phyloP scores from a whole-genome alignment of 2,888 invertebrate genomes.

The Spodoptera picta region DNA sequence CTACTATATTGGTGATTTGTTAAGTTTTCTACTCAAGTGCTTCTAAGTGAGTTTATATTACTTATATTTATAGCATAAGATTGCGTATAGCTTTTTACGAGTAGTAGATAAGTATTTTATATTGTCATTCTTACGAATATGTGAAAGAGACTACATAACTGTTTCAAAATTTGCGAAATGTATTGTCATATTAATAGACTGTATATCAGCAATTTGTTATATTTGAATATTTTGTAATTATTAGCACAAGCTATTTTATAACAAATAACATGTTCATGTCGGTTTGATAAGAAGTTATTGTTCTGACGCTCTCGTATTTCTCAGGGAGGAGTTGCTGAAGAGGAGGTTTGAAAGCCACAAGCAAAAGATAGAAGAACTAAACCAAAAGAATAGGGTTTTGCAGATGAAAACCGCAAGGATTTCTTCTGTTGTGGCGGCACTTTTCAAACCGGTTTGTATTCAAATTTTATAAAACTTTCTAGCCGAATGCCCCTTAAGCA shows the following conservation, averaged over 20 bases:
- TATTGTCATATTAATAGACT: constrained; percentile 1
- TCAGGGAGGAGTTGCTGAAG: constrained; percentile 61
- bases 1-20: constrained; percentile 1
- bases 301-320: constrained; percentile 1
- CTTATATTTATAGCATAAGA: background rate
- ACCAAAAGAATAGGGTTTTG: constrained; percentile 40
- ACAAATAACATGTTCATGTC: constrained; percentile 1
- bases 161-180: constrained; percentile 19
- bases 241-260: constrained; percentile 14
- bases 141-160: background rate
- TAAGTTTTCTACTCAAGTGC: background rate
- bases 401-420: constrained; percentile 36
- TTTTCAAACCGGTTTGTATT: constrained; percentile 22
- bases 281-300: background rate
- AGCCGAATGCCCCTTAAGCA: too few species aligned
- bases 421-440: constrained; percentile 19
- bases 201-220: constrained; percentile 8
- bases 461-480: background rate
- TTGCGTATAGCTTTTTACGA: constrained; percentile 1
- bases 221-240: constrained; percentile 1
- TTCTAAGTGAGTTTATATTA: constrained; percentile 9
- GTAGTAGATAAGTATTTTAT: background rate
- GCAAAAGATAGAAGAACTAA: constrained; percentile 41
- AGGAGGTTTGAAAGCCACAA: constrained; percentile 52
- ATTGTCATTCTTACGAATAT: background rate